Conservation (phyloP, 2,888 invertebrate genomes). For the Xylota segnis region DNA sequence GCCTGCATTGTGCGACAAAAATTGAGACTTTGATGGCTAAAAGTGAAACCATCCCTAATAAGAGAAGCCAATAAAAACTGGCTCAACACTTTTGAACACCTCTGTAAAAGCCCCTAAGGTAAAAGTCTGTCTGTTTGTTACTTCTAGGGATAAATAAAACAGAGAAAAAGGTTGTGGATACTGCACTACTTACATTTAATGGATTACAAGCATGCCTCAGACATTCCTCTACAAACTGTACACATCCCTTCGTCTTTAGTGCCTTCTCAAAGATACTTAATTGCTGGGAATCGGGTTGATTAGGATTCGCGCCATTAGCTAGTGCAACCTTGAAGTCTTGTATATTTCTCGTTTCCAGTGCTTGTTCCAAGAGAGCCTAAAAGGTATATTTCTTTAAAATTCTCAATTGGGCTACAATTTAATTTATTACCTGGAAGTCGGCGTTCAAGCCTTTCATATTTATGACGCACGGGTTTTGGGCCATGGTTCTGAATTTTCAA, state of each 20-base stretch:
- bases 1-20: no score
- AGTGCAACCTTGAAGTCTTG: constrained; percentile 81
- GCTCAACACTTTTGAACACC: no score
- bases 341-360: constrained; percentile 80
- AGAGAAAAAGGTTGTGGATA: no score
- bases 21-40: no score
- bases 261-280: constrained; percentile 81
- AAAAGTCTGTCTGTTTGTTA: no score
- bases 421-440: constrained; percentile 80
- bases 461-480: constrained; percentile 29
- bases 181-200: constrained; percentile 80
- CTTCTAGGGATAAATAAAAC: no score
- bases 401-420: not conserved
- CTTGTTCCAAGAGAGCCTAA: constrained; percentile 81
- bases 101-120: no score
- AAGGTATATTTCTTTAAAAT: constrained; percentile 14
- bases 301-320: constrained; percentile 82
- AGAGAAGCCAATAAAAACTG: no score
- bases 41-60: no score
- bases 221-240: constrained; percentile 82
- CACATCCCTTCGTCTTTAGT: constrained; percentile 81
- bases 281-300: constrained; percentile 79
- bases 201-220: constrained; percentile 80
- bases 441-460: constrained; percentile 77
- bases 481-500: constrained; percentile 31